Percentiles rank a stretch among this genome's conserved stretches.
phyloP scores from a whole-genome alignment of 2,888 invertebrate genomes.

The Acanthosepion lycidas region DNA sequence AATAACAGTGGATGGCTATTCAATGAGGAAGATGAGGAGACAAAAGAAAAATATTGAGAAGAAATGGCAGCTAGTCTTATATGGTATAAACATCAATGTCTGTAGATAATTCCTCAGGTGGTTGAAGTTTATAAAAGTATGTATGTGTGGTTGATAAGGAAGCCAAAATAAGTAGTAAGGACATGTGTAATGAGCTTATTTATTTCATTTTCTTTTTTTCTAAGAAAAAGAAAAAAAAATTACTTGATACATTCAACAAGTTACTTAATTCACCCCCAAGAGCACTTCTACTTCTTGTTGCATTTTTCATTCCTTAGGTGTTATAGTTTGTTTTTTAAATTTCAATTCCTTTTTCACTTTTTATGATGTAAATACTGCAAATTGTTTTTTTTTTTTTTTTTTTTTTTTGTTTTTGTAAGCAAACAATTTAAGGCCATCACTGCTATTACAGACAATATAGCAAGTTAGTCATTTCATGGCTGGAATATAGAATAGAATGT shows the following conservation, averaged over 20 bases:
- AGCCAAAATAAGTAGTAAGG: background rate
- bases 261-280: background rate
- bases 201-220: background rate
- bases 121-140: background rate
- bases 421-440: conserved; percentile 45
- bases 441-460: conserved; percentile 47
- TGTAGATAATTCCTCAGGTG: background rate
- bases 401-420: background rate
- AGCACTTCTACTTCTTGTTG: background rate
- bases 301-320: background rate
- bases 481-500: conserved; percentile 44
- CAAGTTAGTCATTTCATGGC: conserved; percentile 43
- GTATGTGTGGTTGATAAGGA: background rate
- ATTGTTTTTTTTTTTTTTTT: background rate
- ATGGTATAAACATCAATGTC: background rate
- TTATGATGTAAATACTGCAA: background rate
- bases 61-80: background rate
- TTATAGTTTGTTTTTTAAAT: background rate
- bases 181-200: background rate
- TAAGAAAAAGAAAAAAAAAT: background rate
- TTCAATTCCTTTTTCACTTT: background rate
- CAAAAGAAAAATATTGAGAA: background rate
- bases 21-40: conserved; percentile 1
- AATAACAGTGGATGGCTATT: conserved; percentile 45
- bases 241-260: background rate